Percentiles rank a stretch among this genome's conserved stretches.
These are phyloP conservation scores for Latrodectus elegans DNA, from an alignment of 2,888 invertebrate species.

Conservation along the genomic window DNA sequence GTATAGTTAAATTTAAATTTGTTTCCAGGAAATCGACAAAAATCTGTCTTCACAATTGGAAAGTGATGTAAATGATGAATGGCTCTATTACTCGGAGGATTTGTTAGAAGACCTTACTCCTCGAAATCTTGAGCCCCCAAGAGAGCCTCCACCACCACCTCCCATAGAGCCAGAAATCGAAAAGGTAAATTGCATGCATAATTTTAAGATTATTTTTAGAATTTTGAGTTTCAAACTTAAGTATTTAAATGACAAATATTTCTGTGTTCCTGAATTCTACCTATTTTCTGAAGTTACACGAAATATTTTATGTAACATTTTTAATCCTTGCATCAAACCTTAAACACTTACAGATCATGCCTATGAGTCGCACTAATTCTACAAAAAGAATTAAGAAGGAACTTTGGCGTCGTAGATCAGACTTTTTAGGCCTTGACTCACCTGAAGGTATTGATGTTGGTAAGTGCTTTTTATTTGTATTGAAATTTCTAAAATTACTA, in stretches of 20 bases:
- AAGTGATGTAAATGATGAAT: conserved; percentile 41
- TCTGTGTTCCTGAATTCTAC: too few species aligned
- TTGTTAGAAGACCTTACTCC: conserved; percentile 75
- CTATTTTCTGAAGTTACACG: too few species aligned
- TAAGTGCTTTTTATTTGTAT: conserved; percentile 32
- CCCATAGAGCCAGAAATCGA: conserved; percentile 76
- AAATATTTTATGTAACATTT: too few species aligned
- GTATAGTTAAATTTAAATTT: not conserved
- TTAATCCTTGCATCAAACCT: too few species aligned
- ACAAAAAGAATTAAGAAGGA: conserved; percentile 87
- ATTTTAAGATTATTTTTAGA: too few species aligned
- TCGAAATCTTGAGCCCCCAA: conserved; percentile 83
- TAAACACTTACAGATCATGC: not conserved
- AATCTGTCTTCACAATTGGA: conserved; percentile 35
- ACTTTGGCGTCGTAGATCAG: conserved; percentile 87
- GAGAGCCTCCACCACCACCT: conserved; percentile 87
- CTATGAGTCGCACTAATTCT: conserved; percentile 77
- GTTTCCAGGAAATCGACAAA: conserved; percentile 32
- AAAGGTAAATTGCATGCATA: not conserved
- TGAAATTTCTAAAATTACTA: too few species aligned
- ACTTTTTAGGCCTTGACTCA: conserved; percentile 88
- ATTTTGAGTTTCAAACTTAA: too few species aligned
- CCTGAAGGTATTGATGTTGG: conserved; percentile 70
- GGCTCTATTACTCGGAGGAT: conserved; percentile 53
- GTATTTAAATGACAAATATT: too few species aligned